Evolutionary conservation across 2,113 vertebrate genomes (phyloP), one percentile per base, ranked within the genome.

Genomic region (Psittacus erithacus): DNA sequence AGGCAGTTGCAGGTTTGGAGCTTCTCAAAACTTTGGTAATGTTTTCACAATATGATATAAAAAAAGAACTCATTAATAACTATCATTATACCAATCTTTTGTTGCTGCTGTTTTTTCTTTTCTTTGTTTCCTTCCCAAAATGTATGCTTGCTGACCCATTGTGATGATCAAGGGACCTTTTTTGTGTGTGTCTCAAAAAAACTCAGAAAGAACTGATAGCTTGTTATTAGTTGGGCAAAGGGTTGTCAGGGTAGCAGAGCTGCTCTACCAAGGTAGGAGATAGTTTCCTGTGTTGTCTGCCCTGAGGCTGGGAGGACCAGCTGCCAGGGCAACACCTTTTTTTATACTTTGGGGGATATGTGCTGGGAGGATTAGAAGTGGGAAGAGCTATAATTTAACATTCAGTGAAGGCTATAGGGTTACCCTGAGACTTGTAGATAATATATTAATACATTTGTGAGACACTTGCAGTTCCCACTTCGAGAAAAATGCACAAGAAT

Each of bases 61-160:
- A 81, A 67, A 65, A n/a, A 8, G 11, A 50, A 50, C 5, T 5
- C 2, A 10, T 38, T 13, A 23, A 28, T n/a, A 41, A 10, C 9
- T 77, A 33, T 27, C 13, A 41, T 29, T 22, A 46, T 38, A 38
- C 0, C 6, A 4, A 11, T 23, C n/a, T 78, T 64, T 50, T 27
- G 1, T 43, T 25, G 14, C 19, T 74, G 5, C 7, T 76, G 11
- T 43, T 77, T 3, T 35, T 83, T 63, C 13, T 46, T 52, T 47
- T 3, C 4, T 55, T 49, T 43, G 5, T 16, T 71, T 63, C 15
- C 6, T 78, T 86, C 23, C 29, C 24, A 27, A 65, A 86, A 43
- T 15, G 0, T 39, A 4, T 3, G 1, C 0, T 0, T n/a, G 15
- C 24, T 17, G 25, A 59, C 19, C 8, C 28, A 10, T 24, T 35